phyloP scores from a whole-genome alignment of 2,113 vertebrate species.

The Nothoprocta pentlandii region DNA sequence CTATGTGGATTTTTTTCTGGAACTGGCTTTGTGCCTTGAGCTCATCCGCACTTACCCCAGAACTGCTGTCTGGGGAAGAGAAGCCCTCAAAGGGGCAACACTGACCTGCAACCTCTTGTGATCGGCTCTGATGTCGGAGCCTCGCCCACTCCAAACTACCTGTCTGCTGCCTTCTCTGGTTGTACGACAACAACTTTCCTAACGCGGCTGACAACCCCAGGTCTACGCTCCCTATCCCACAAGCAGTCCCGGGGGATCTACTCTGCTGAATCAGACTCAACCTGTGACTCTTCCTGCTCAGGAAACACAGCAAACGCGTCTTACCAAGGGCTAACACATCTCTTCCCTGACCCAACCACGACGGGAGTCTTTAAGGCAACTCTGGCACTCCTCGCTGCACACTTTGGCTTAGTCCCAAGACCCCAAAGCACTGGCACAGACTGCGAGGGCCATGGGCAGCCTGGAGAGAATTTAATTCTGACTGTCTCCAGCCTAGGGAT shows the following conservation, averaged over 20 bases:
- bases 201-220: background rate
- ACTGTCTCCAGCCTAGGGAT: slow-evolving; percentile 19
- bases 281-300: background rate
- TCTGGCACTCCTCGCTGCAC: background rate
- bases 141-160: slow-evolving; percentile 8
- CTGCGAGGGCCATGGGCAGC: background rate
- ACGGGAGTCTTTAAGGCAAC: background rate
- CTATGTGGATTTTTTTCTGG: background rate
- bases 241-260: background rate
- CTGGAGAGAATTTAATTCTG: background rate
- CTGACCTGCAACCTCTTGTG: background rate
- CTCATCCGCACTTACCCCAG: background rate
- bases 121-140: background rate
- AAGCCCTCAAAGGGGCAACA: background rate
- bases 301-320: background rate
- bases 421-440: fast-evolving
- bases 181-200: background rate
- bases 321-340: background rate
- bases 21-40: background rate
- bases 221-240: background rate
- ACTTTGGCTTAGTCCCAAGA: fast-evolving
- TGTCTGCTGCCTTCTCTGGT: background rate
- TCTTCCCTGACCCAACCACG: background rate
- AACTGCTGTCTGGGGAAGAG: background rate
- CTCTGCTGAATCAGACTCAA: background rate